These are phyloP conservation scores for Candidula unifasciata DNA, from an alignment of 2,888 invertebrate genomes.

Conservation along the genomic window DNA sequence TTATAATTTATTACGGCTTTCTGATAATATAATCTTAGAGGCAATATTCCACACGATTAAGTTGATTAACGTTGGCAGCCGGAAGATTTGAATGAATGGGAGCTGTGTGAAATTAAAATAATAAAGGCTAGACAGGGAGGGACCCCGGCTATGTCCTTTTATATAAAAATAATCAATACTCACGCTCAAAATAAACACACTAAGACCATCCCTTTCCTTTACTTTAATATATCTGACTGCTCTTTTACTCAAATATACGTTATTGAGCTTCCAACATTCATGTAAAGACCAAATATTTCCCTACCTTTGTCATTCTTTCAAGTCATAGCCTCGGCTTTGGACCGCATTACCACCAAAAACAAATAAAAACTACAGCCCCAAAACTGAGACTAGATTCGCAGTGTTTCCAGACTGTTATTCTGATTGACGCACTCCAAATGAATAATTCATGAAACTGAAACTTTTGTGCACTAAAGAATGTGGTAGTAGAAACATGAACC, in stretches of 20 bases:
- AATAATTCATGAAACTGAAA: no score
- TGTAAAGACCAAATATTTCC: background rate
- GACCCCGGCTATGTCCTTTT: background rate
- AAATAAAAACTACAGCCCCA: conserved; percentile 23
- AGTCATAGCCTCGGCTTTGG: background rate
- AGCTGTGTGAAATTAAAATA: background rate
- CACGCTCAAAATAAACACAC: background rate
- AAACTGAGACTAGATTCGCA: conserved; percentile 2
- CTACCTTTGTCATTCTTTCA: conserved; percentile 33
- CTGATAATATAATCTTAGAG: background rate
- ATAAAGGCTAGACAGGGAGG: background rate
- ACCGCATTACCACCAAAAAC: conserved; percentile 43
- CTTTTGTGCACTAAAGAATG: no score
- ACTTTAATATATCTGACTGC: background rate
- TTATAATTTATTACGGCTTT: background rate
- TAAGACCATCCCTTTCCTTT: background rate
- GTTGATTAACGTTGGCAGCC: background rate
- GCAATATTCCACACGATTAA: background rate
- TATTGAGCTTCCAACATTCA: background rate
- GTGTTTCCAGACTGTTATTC: background rate
- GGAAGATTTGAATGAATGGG: conserved; percentile 48
- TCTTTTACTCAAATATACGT: background rate
- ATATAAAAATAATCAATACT: background rate
- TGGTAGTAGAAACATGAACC: no score
- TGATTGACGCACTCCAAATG: no score